Conservation (phyloP, 2,888 invertebrate genomes). For the Gryllus longicercus region DNA sequence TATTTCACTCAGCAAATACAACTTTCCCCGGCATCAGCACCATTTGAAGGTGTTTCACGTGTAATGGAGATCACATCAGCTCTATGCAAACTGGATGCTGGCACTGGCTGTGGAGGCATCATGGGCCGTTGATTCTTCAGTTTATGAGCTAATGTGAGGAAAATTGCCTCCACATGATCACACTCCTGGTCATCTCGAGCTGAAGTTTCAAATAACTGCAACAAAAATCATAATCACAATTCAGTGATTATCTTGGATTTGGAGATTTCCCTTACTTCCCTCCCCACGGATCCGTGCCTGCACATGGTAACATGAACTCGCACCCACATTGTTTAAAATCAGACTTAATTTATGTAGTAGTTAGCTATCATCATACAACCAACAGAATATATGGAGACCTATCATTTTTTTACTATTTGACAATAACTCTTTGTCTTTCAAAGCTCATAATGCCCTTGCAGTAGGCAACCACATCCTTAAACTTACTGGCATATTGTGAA, state of each 20-base stretch:
- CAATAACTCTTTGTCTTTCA: too few relatives aligned
- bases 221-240: slow-evolving; percentile 11
- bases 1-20: not conserved
- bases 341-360: too few relatives aligned
- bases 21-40: not conserved
- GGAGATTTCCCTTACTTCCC: too few relatives aligned
- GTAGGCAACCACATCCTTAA: not conserved
- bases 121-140: slow-evolving; percentile 62
- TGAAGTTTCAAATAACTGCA: slow-evolving; percentile 73
- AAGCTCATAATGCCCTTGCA: not conserved
- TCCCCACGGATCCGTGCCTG: too few relatives aligned
- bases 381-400: too few relatives aligned
- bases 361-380: too few relatives aligned
- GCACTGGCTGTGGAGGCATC: slow-evolving; percentile 44
- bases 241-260: too few relatives aligned
- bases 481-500: slow-evolving; percentile 67
- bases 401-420: too few relatives aligned
- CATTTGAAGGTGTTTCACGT: slow-evolving; percentile 27
- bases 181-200: slow-evolving; percentile 69
- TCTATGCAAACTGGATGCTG: slow-evolving; percentile 38
- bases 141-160: slow-evolving; percentile 78
- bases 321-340: too few relatives aligned
- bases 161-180: slow-evolving; percentile 76
- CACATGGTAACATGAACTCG: too few relatives aligned
- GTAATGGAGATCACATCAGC: slow-evolving; percentile 39